A percentile compares a stretch with the other conserved stretches of the same genome.
phyloP scores from a whole-genome alignment of 2,797 vertebrate species.

The Serranus cabrilla region DNA sequence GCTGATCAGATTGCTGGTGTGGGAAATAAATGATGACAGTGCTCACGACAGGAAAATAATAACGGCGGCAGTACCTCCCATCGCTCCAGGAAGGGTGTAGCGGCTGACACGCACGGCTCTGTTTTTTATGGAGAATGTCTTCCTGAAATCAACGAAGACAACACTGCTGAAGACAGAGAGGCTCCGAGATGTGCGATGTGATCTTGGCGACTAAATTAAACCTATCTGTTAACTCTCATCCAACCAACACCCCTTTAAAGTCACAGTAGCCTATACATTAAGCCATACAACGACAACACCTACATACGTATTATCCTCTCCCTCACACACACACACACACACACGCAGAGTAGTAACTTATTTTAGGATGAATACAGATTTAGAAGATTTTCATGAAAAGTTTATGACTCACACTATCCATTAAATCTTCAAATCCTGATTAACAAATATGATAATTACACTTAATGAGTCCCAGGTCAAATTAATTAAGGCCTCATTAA shows the following conservation, averaged over 20 bases:
- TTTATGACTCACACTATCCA: background rate
- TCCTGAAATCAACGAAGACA: conserved; percentile 3
- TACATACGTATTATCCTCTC: background rate
- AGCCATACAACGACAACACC: background rate
- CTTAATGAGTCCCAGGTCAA: conserved; percentile 3
- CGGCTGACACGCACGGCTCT: conserved; percentile 33
- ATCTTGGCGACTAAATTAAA: conserved; percentile 63
- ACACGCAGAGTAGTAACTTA: background rate
- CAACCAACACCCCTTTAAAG: conserved; percentile 86
- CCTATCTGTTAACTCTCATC: conserved; percentile 69
- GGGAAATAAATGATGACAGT: conserved; percentile 38
- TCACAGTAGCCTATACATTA: conserved; percentile 64
- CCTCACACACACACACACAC: background rate
- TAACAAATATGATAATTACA: background rate
- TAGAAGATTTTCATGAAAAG: background rate
- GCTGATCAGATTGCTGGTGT: conserved; percentile 36
- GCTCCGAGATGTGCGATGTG: conserved; percentile 54
- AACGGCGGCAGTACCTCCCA: conserved; percentile 80
- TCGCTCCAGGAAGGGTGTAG: conserved; percentile 62
- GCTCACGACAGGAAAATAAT: conserved; percentile 38
- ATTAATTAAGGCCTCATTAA: conserved; percentile 5
- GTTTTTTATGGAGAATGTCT: background rate
- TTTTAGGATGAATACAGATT: background rate
- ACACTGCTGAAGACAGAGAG: conserved; percentile 14
- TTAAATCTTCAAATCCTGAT: background rate